Conservation (phyloP, 2,797 vertebrate species). For the Hippocampus kuda region DNA sequence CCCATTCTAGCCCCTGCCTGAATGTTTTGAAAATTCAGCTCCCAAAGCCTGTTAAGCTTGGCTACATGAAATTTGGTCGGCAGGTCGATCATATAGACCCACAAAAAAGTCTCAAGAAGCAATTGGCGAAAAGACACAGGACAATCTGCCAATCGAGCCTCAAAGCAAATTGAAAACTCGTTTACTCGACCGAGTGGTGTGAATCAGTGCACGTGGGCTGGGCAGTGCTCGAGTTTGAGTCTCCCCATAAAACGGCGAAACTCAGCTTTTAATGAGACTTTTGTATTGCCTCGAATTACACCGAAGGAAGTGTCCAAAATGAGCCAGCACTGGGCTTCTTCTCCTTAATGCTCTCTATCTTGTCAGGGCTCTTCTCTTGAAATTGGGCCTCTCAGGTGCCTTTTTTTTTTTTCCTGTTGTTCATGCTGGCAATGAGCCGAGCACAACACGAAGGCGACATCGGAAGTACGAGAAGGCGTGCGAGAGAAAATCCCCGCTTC, state of each 20-base stretch:
- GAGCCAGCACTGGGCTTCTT: not conserved
- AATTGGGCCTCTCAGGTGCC: not conserved
- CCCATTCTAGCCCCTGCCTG: no score
- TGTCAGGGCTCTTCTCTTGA: not conserved
- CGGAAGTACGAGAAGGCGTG: constrained; percentile 8
- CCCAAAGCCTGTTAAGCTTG: no score
- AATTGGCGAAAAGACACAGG: no score
- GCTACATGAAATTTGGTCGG: not conserved
- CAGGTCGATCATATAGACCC: no score
- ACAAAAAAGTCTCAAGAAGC: no score
- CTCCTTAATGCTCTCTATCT: not conserved
- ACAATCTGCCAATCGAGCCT: no score
- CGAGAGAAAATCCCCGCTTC: constrained; percentile 19
- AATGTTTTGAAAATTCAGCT: not conserved
- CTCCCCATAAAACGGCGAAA: not conserved
- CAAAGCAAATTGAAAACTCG: no score
- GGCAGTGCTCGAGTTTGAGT: not conserved
- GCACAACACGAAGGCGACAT: not conserved
- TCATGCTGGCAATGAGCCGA: not conserved
- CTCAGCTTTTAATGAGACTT: not conserved
- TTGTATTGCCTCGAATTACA: not conserved
- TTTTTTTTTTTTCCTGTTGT: not conserved
- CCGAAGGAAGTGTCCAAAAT: not conserved
- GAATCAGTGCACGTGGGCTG: no score
- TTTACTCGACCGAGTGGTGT: no score